Base-by-base conservation (phyloP, 1,140 invertebrate species). In the Aphis gossypii region DNA sequence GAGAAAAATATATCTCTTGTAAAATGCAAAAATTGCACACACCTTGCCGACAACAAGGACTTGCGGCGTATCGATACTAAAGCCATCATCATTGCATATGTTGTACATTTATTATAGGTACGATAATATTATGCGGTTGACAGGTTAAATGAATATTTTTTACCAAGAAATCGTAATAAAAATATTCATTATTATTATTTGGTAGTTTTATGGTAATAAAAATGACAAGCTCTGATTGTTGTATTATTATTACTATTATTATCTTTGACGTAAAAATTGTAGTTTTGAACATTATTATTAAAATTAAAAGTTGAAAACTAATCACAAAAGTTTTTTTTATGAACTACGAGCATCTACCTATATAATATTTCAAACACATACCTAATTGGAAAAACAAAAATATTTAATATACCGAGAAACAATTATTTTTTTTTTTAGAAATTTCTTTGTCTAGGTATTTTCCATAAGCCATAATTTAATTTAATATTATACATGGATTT, bases 221-320 rank as follows among this genome's bases (percentile, higher is more conserved):
- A 76, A 76, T n/a, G 1, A 76, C 60, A 30, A 68, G 30, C 60
- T 76, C 14, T n/a, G 2, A 76, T 76, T 76, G 60, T 76, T 76
- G 5, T 68, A 68, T 68, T 68, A 68, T 30, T 60, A 60, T 30
- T 68, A 68, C 14, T 68, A 68, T n/a, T 68, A 68, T 18, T 18
- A 68, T n/a, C 14, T 18, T 76, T 76, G 11, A n/a, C n/a, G 60
- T 6, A 2, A 2, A 18, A 76, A 76, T 5, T 76, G 14, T 8
- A 76, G 60, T n/a, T 76, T 30, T 76, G n/a, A 68, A 76, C 48
- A 76, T 76, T 4, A n/a, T 76, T 76, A 76, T 76, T 76, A 76
- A 68, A 68, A 68, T 68, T 68, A 68, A 76, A 76, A 76, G 60
- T 76, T 76, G 30, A 76, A 76, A 68, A n/a, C 11, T 76, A 76